Evolutionary conservation across 2,888 invertebrate species (phyloP).

Genomic region (Erebia palarica): DNA sequence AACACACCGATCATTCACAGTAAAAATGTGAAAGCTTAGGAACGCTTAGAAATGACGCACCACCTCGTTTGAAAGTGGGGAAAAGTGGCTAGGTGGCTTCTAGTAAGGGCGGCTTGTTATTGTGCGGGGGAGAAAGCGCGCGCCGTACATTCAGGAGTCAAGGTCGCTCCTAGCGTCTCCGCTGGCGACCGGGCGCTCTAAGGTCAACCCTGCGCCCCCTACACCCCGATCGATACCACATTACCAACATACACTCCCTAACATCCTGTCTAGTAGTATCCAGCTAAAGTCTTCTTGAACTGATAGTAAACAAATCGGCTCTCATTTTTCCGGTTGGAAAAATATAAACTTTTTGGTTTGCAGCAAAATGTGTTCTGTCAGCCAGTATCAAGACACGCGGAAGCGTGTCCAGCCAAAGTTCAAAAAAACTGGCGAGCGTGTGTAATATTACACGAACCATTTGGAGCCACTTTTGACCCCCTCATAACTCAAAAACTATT

Average conservation of each 20-base stretch:
- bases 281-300: neutral
- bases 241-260: slow-evolving; percentile 4
- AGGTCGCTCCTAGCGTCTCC: slow-evolving; percentile 60
- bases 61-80: slow-evolving; percentile 14
- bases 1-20: neutral
- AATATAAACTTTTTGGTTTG: no score
- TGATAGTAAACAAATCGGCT: neutral
- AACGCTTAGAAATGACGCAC: slow-evolving; percentile 13
- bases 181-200: slow-evolving; percentile 54
- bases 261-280: neutral
- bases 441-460: no score
- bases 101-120: slow-evolving; percentile 30
- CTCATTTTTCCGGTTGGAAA: no score
- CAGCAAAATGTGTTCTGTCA: no score
- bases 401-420: no score
- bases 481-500: no score
- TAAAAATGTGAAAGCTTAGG: slow-evolving; percentile 1
- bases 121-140: slow-evolving; percentile 38
- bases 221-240: slow-evolving; percentile 55
- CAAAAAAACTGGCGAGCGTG: no score
- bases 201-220: slow-evolving; percentile 52
- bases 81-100: slow-evolving; percentile 23
- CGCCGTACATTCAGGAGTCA: slow-evolving; percentile 53
- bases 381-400: no score
- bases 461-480: no score